These are phyloP conservation scores for Tipula vernalis DNA, from an alignment of 2,888 invertebrate genomes.

Conservation along the genomic window DNA sequence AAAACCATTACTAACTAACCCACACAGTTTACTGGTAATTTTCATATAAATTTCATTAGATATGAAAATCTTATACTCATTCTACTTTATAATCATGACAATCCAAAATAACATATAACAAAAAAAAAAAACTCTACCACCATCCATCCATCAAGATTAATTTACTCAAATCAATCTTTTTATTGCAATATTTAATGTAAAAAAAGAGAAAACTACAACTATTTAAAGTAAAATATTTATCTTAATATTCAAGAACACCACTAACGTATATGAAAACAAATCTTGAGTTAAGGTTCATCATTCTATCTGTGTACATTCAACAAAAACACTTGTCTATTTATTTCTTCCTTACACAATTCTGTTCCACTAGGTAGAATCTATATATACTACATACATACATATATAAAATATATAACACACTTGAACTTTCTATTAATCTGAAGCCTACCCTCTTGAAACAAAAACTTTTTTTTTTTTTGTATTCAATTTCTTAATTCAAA, in stretches of 20 bases:
- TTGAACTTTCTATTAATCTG: slow-evolving; percentile 7
- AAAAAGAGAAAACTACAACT: not conserved
- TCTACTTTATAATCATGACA: not conserved
- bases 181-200: not conserved
- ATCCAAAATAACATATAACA: not conserved
- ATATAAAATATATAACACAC: not conserved
- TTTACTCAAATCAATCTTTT: not conserved
- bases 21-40: not conserved
- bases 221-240: not conserved
- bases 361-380: not conserved
- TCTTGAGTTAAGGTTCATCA: not conserved
- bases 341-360: not conserved
- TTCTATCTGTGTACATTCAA: not conserved
- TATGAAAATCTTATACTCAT: not conserved
- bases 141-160: not conserved
- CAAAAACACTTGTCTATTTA: not conserved
- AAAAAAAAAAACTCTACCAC: not conserved
- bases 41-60: not conserved
- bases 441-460: not conserved
- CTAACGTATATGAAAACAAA: not conserved
- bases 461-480: not conserved
- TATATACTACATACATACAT: not conserved
- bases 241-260: slow-evolving; percentile 5
- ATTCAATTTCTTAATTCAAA: slow-evolving; percentile 5
- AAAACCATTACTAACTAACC: not conserved